Evolutionary conservation across 2,888 invertebrate species (phyloP).

Genomic region (Trachelus troglodyta): DNA sequence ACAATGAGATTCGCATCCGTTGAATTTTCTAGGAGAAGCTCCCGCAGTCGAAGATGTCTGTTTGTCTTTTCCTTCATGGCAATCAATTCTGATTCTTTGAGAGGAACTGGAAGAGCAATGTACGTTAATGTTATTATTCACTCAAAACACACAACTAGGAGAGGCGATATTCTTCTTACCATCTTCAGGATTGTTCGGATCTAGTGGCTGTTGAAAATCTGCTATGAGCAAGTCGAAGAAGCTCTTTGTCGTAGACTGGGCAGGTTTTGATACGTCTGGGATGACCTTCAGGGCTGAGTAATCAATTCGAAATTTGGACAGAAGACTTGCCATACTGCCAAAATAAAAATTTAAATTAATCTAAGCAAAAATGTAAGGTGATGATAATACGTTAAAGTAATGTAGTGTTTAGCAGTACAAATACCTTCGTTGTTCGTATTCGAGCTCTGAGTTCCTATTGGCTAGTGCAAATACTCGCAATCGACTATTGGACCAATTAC

Average conservation of each 20-base stretch:
- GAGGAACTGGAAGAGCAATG: neutral
- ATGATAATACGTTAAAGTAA: slow-evolving; percentile 63
- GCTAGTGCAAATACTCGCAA: slow-evolving; percentile 85
- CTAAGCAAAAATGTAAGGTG: neutral
- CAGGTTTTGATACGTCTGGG: slow-evolving; percentile 87
- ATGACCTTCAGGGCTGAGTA: slow-evolving; percentile 93
- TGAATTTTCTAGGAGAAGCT: slow-evolving; percentile 89
- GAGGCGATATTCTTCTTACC: slow-evolving; percentile 44
- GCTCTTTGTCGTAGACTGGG: slow-evolving; percentile 78
- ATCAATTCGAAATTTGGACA: slow-evolving; percentile 94
- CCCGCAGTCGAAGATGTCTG: slow-evolving; percentile 90
- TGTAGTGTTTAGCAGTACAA: neutral
- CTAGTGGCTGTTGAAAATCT: slow-evolving; percentile 69
- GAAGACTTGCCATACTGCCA: slow-evolving; percentile 85
- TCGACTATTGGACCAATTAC: slow-evolving; percentile 82
- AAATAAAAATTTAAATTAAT: neutral
- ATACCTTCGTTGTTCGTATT: slow-evolving; percentile 73
- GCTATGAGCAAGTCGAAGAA: slow-evolving; percentile 80
- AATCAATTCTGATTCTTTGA: slow-evolving; percentile 79
- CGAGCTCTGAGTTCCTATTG: slow-evolving; percentile 81
- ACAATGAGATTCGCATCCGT: slow-evolving; percentile 87
- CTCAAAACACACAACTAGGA: slow-evolving; percentile 20
- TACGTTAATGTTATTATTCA: neutral
- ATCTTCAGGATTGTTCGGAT: slow-evolving; percentile 45
- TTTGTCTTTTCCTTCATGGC: slow-evolving; percentile 88